Evolutionary conservation across 2,113 vertebrate genomes (phyloP), one percentile per base, ranked within the genome.

Genomic region (Limnothrissa miodon): DNA sequence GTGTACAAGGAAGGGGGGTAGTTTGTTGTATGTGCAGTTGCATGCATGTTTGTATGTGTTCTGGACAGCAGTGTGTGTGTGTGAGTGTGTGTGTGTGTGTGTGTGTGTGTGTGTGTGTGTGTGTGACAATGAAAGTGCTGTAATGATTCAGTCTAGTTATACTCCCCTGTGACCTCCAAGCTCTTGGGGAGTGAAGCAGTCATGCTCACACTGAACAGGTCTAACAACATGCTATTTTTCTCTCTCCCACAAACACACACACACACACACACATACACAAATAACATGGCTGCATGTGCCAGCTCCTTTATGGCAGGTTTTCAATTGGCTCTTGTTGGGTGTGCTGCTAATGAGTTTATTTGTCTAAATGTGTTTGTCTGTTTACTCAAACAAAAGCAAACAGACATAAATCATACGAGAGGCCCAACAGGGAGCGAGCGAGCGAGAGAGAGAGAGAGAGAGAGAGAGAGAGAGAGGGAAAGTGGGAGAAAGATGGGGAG

Each of bases 291-390:
- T 13, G 29, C 29, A 11, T 15, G 66, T 74, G 66, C 66, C 66
- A 74, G 29, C 29, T 74, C 25, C 66, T 74, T 74, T 17, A 74
- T 74, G 66, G 66, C 66, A 36, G 66, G 66, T 3, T 33, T 74
- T 74, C 66, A 74, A 74, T 74, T 74, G 66, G 66, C 33, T 74
- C 66, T 74, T 36, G 33, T 74, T 74, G 66, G 17, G 66, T 33
- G 29, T 36, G 66, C 66, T 74, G 66, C 1, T 74, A 74, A 74
- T 74, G 66, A 74, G 33, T 74, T 74, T 74, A 74, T 74, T 74
- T 74, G 66, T 74, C 66, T 74, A 29, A 74, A 74, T 33, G 66
- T 74, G 66, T 74, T 74, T 74, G 66, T 36, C 66, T 74, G 66
- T 74, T 74, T 74, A 74, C 66, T 36, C 66, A 74, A 74, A 74